Base-by-base conservation (phyloP, 2,113 vertebrate species). In the Nannospalax galili region DNA sequence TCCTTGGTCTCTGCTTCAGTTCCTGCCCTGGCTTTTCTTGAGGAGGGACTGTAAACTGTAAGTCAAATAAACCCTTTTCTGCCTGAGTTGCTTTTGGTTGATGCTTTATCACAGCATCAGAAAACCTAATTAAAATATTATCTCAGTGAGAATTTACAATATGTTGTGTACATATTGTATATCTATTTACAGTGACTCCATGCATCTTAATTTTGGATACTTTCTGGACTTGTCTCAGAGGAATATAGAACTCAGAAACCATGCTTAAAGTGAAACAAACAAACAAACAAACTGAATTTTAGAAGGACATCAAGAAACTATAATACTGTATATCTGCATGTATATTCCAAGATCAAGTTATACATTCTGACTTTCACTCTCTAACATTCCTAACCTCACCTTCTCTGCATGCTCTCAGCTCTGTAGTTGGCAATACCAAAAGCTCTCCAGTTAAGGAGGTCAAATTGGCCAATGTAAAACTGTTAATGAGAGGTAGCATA, bases 221-320 rank as follows among this genome's bases (percentile, higher is more conserved):
- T 82, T 30, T 8, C 69, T 81, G 35, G 32, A 48, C 22, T 81
- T 9, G 7, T 52, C 12, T 88, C 30, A 69, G 7, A 37, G 1
- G 22, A 95, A 52, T 65, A 64, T 11, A 62, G 45, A 56, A 74
- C 48, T 81, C 28, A 92, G 30, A 91, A 92, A 78, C 82, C 19
- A 82, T 74, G 77, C 82, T 32, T 22, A 30, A 93, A 95, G 88
- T 58, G 24, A 40, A 73, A 94, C 4, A 70, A 7, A 64, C 35
- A 24, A 91, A 42, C 37, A 70, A 93, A 90, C 8, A 87, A 94
- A 90, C 48, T 84, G 11, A 92, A 48, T 67, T 82, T 82, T 60
- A 90, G 11, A 80, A 73, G 16, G 4, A 58, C 30, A 64, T 52
- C 32, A 48, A 70, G 32, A 91, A 92, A 92, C 19, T n/a, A 16